Conservation (phyloP, 2,113 vertebrate genomes). For the Channa maculata region DNA sequence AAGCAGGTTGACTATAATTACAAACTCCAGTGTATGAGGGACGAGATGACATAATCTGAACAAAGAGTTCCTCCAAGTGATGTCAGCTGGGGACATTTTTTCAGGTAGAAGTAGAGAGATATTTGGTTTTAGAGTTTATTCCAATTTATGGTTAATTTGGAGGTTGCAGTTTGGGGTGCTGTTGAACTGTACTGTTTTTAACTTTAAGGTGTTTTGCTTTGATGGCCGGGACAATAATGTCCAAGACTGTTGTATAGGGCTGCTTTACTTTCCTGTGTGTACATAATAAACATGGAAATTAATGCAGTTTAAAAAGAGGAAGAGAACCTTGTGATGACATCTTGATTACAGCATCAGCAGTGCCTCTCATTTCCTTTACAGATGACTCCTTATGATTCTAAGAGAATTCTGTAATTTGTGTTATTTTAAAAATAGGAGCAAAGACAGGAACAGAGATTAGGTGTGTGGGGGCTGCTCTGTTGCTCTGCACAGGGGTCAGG, state of each 20-base stretch:
- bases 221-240: background rate
- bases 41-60: too few relatives aligned
- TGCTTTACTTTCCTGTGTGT: background rate
- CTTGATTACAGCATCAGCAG: slow-evolving; percentile 52
- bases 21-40: too few relatives aligned
- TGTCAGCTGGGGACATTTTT: too few relatives aligned
- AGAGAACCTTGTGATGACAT: slow-evolving; percentile 25
- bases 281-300: background rate
- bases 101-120: too few relatives aligned
- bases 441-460: slow-evolving; percentile 45
- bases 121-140: background rate
- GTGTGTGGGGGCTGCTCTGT: slow-evolving; percentile 42
- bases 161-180: background rate
- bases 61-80: too few relatives aligned
- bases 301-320: slow-evolving; percentile 13
- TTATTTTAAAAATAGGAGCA: slow-evolving; percentile 50
- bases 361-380: slow-evolving; percentile 17
- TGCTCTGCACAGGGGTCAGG: slow-evolving; percentile 61
- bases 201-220: too few relatives aligned
- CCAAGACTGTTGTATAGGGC: background rate
- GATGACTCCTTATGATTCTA: slow-evolving; percentile 37
- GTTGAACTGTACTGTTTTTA: background rate
- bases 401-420: slow-evolving; percentile 43
- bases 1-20: too few relatives aligned
- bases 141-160: background rate